Evolutionary conservation across 2,888 invertebrate species (phyloP).

Genomic region (Drosophila nr. perissopoda): DNA sequence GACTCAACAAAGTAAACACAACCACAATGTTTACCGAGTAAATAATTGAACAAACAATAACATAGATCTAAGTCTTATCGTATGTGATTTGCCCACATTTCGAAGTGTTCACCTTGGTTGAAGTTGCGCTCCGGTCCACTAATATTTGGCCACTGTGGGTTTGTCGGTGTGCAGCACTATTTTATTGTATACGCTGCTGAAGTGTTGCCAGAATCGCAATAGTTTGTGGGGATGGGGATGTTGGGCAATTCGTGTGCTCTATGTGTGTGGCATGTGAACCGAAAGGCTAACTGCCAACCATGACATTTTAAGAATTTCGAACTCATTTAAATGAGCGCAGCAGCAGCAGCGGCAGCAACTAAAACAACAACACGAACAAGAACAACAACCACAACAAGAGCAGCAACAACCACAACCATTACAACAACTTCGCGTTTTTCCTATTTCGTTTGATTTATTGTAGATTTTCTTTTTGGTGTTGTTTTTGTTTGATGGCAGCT

Average conservation of each 20-base stretch:
- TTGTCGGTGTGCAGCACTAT: constrained; percentile 19
- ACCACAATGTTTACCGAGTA: background rate
- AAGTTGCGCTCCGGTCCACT: background rate
- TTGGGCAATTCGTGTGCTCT: constrained; percentile 6
- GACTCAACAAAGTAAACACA: background rate
- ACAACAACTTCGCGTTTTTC: constrained; percentile 57
- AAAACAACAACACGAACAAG: constrained; percentile 2
- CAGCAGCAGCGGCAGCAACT: constrained; percentile 11
- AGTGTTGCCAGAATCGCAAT: constrained; percentile 38
- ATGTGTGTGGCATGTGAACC: constrained; percentile 51
- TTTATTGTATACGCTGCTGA: constrained; percentile 7
- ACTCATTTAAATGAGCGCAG: constrained; percentile 62
- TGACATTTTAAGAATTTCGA: constrained; percentile 75
- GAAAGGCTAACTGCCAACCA: constrained; percentile 73
- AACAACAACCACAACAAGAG: background rate
- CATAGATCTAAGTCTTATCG: background rate
- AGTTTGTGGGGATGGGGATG: constrained; percentile 14
- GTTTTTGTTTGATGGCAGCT: constrained; percentile 55
- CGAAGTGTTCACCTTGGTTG: background rate
- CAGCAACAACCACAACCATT: constrained; percentile 13
- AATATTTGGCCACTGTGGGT: background rate
- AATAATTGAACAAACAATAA: constrained; percentile 1
- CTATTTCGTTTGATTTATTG: constrained; percentile 72
- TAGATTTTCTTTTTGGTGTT: constrained; percentile 31
- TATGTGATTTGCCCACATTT: background rate